These are phyloP conservation scores for Willowsia nigromaculata DNA, from an alignment of 2,888 invertebrate species.

Conservation along the genomic window DNA sequence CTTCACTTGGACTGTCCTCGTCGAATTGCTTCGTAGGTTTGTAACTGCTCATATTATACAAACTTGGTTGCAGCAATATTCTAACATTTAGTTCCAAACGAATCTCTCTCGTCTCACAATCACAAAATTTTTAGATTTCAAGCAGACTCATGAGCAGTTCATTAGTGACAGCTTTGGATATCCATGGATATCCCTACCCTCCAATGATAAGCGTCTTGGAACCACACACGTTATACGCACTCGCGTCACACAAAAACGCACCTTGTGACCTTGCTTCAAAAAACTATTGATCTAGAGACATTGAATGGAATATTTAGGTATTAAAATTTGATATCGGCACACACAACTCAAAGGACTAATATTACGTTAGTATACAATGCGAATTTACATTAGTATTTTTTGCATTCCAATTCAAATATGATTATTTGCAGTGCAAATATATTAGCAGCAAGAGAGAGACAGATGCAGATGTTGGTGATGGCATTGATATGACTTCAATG, in stretches of 20 bases:
- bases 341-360: background rate
- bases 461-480: background rate
- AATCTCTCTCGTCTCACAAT: background rate
- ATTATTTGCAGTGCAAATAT: background rate
- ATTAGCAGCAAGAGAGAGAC: background rate
- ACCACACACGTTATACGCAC: too few species aligned
- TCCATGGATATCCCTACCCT: background rate
- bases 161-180: too few species aligned
- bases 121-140: background rate
- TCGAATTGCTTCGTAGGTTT: slow-evolving; percentile 34
- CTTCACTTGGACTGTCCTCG: slow-evolving; percentile 59
- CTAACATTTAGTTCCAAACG: too few species aligned
- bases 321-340: background rate
- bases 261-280: background rate
- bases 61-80: too few species aligned
- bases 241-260: background rate
- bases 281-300: background rate
- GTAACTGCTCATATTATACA: slow-evolving; percentile 48
- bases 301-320: background rate
- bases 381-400: background rate
- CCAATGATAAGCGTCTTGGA: background rate
- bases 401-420: too few species aligned
- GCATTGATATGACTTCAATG: slow-evolving; percentile 3
- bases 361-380: background rate
- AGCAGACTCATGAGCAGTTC: too few species aligned